Base-by-base conservation (phyloP, 2,113 vertebrate genomes). In the Odobenus rosmarus region DNA sequence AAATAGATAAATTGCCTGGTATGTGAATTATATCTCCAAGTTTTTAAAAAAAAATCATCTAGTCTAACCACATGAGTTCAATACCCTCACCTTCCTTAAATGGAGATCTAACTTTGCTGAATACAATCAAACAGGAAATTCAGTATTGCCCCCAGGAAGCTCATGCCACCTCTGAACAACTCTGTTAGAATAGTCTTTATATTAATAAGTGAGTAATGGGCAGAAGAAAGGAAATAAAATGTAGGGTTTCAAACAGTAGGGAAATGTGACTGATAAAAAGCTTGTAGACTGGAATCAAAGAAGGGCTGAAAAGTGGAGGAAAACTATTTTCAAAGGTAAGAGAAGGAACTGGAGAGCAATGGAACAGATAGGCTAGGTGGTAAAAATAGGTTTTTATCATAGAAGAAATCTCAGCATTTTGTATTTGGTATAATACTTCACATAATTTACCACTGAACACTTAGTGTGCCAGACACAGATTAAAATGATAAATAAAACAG, bases 401-500 rank as follows among this genome's bases (percentile, higher is more conserved):
- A 97, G 62, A 21, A 72, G 23, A 85, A 90, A 51, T 21, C 39
- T 57, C 49, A 85, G 62, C 46, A 93, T 67, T 84, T 88, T 83
- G 57, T 80, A 92, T 53, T 79, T 53, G 39, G 11, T 69, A 2
- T 53, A 61, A 81, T 9, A 85, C 24, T 77, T 86, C 9, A 84
- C 64, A 57, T 33, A 76, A 81, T 80, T 72, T 74, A 85, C 69
- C 53, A 77, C 11, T 90, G 59, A 94, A 57, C 18, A 87, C 36
- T 87, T 93, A 93, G 62, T 76, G 1, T 64, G 62, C 24, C 69
- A 81, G 86, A 83, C 46, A 90, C 28, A 55, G 71, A 88, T 61
- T 88, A 96, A 79, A 93, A 84, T 92, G 28, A 72, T 28, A 93
- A 93, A 85, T 28, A 86, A 55, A 86, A 96, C 21, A 92, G 33